Evolutionary conservation across 1,140 invertebrate species (phyloP), one percentile per base, ranked within the genome.

Genomic region (Cotesia glomerata): DNA sequence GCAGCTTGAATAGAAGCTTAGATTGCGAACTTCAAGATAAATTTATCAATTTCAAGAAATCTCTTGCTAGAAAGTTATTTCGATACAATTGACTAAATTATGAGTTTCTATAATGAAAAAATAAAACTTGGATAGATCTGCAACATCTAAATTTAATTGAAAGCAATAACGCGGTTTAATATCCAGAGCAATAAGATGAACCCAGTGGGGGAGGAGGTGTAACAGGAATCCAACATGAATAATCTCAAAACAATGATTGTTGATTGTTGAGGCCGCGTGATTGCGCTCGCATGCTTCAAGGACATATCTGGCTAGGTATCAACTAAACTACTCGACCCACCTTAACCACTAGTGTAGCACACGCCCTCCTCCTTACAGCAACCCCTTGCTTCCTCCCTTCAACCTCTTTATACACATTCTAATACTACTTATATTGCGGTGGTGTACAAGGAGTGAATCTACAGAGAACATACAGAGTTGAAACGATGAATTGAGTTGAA

Each of bases 271-370:
- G 59, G 26, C 59, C 14, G 62, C 62, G 14, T 75, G 79, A 83
- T 81, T 81, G 77, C 74, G 73, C 61, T 83, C 78, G 82, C 82
- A 83, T 83, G 82, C 77, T 81, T 71, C 66, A 74, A 82, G 80
- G 80, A 82, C 80, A 81, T 83, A 81, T 83, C 81, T 69, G 52
- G 59, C 62, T 74, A 58, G 72, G 78, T 83, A 81, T 80, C 77
- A 73, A 76, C 39, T 79, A 73, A 75, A 78, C 75, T 77, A 78
- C 77, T 77, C 78, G 69, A 76, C 75, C 66, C 72, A 61, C 32
- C 36, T 49, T 45, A 64, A 64, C 36, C 62, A 49, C 39, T 49
- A n/a, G 13, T 36, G 32, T 16, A 5, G 16, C 34, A 26, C 18
- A 71, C 49, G 58, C 26, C 18, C 39, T 64, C 49, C 35, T 34